Evolutionary conservation across 2,888 invertebrate species (phyloP).

Genomic region (Mellilla xanthometata): DNA sequence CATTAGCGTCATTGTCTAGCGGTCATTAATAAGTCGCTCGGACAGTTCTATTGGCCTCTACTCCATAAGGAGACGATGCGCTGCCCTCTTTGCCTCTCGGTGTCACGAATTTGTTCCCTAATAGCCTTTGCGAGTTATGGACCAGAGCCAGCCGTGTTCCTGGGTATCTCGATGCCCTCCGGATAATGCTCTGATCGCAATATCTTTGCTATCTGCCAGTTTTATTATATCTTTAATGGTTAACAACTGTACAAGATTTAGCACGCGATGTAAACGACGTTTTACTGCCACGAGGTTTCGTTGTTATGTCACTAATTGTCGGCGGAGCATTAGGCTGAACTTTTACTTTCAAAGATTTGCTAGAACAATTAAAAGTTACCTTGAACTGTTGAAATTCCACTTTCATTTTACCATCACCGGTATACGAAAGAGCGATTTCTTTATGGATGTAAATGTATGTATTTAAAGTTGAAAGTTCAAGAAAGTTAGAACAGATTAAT

Average conservation of each 20-base stretch:
- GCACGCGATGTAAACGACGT: constrained; percentile 18
- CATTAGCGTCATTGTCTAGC: constrained; percentile 73
- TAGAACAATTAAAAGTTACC: constrained; percentile 15
- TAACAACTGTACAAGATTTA: constrained; percentile 20
- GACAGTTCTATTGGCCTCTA: constrained; percentile 72
- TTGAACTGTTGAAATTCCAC: constrained; percentile 15
- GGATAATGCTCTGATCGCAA: constrained; percentile 24
- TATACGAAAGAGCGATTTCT: constrained; percentile 1
- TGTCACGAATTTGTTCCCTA: constrained; percentile 68
- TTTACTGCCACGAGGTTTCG: constrained; percentile 17
- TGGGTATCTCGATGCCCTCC: constrained; percentile 32
- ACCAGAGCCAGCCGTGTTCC: constrained; percentile 37
- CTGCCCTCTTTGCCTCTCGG: constrained; percentile 41
- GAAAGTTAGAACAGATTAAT: no score
- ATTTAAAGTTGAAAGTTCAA: no score
- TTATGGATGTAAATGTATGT: neutral
- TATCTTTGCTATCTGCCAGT: constrained; percentile 25
- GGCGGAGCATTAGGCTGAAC: constrained; percentile 8
- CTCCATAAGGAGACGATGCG: constrained; percentile 57
- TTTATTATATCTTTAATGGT: constrained; percentile 28
- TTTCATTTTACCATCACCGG: constrained; percentile 16
- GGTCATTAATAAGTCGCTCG: constrained; percentile 70
- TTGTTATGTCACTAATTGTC: constrained; percentile 19
- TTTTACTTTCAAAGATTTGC: constrained; percentile 20
- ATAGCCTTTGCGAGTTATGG: constrained; percentile 44